Evolutionary conservation across 2,888 invertebrate species (phyloP), one percentile per base, ranked within the genome.

Genomic region (Chrysolina oricalcia): DNA sequence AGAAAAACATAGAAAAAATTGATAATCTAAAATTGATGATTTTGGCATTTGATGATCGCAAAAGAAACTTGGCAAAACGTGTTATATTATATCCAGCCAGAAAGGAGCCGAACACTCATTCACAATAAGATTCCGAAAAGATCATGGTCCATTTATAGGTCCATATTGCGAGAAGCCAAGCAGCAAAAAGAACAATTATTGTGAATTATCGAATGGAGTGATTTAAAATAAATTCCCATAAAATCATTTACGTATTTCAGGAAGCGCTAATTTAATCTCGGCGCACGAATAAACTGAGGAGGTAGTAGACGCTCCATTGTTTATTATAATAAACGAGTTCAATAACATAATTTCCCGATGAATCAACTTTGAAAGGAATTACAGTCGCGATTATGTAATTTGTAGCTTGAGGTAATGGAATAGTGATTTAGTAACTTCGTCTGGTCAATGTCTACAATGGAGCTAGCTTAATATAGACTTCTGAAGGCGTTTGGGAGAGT

Each of bases 351-450:
- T 65, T 65, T 65, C 65, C 59, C 59, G 71, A 65, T 64, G 59
- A 59, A 59, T 65, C 50, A 71, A 64, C 35, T 71, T 19, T 41
- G 71, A 53, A 17, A 53, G 35, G 15, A 71, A 43, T 71, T 64
- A 65, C 19, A 64, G 15, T 71, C 71, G 56, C 65, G 35, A 50
- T 71, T 71, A 71, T 71, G 41, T 50, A 71, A 71, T 71, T 35
- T 71, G 56, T 71, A 65, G 65, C 71, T 50, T 6, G 71, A 71
- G 71, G 71, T 71, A 71, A 71, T 71, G 65, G 48, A 63, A 71
- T 71, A 23, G 40, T 65, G 71, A 71, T 71, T 71, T 71, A 71
- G 56, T 71, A 71, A 71, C 71, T 65, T 71, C 50, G 71, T 71
- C 71, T 71, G 71, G 50, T 71, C 48, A 53, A 65, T 71, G 71